Percentiles rank a stretch among this genome's conserved stretches.
phyloP scores from a whole-genome alignment of 2,113 vertebrate genomes.

The Phylloscopus trochiloides region DNA sequence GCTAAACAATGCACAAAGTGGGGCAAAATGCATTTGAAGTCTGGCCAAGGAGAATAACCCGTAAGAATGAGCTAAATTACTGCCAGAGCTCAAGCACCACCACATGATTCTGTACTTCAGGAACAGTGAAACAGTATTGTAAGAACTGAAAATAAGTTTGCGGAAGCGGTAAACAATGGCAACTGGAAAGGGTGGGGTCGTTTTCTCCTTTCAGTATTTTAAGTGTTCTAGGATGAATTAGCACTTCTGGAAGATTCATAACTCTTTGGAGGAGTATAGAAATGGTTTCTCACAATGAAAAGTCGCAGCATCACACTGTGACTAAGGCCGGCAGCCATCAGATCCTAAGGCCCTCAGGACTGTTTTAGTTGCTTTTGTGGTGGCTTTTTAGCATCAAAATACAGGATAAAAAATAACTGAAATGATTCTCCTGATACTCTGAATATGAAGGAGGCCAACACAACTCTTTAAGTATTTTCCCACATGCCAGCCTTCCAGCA shows the following conservation, averaged over 20 bases:
- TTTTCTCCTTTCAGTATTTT: neutral
- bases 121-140: neutral
- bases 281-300: neutral
- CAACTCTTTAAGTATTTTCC: neutral
- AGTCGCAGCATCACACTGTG: neutral
- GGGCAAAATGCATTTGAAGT: neutral
- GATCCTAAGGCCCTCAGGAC: neutral
- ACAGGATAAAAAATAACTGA: neutral
- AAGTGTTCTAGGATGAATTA: neutral
- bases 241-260: neutral
- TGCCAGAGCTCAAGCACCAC: neutral
- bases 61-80: neutral
- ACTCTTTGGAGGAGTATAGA: neutral
- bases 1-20: neutral
- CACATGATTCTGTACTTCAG: neutral
- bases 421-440: neutral
- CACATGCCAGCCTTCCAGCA: neutral
- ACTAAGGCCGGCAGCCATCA: neutral
- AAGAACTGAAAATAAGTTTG: neutral
- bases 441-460: neutral
- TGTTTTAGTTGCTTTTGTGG: neutral
- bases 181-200: neutral
- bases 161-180: neutral
- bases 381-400: neutral
- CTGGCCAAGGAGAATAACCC: neutral